Evolutionary conservation across 2,797 vertebrate species (phyloP).

Genomic region (Lophotriccus pileatus): DNA sequence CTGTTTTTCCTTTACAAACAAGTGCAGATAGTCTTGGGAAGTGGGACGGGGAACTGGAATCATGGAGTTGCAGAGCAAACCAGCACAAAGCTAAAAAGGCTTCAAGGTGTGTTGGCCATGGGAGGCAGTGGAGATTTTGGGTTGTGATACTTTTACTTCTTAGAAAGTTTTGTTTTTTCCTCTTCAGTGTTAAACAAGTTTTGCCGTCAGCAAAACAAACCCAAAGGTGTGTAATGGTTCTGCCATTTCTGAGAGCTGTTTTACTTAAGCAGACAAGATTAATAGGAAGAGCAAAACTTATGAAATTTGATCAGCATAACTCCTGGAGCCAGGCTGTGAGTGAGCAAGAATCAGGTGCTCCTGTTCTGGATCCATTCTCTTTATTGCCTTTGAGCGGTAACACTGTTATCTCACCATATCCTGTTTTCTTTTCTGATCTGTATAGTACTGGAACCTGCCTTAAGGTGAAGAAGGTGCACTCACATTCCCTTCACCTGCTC

Average conservation of each 20-base stretch:
- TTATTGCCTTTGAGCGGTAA: not conserved
- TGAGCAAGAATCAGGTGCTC: not conserved
- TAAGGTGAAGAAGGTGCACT: not conserved
- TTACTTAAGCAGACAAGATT: not conserved
- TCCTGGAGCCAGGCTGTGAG: not conserved
- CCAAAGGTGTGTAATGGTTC: not conserved
- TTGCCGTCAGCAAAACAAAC: not conserved
- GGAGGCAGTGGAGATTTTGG: not conserved
- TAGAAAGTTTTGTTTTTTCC: not conserved
- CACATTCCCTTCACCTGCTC: not conserved
- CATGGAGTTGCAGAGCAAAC: not conserved
- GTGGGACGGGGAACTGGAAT: not conserved
- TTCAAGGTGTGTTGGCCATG: accelerated
- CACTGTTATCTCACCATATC: accelerated
- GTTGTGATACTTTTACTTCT: not conserved
- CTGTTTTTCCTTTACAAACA: slow-evolving; percentile 71
- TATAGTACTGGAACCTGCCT: not conserved
- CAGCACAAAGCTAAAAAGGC: not conserved
- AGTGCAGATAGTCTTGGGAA: slow-evolving; percentile 67
- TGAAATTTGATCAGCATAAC: not conserved
- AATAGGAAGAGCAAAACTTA: not conserved
- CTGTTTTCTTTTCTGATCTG: not conserved
- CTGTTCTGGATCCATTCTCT: not conserved
- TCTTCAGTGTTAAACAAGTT: not conserved
- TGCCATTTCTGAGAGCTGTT: not conserved